A percentile compares a stretch with the other conserved stretches of the same genome.
phyloP scores from a whole-genome alignment of 1,140 invertebrate species.

The Macrosteles quadrilineatus region DNA sequence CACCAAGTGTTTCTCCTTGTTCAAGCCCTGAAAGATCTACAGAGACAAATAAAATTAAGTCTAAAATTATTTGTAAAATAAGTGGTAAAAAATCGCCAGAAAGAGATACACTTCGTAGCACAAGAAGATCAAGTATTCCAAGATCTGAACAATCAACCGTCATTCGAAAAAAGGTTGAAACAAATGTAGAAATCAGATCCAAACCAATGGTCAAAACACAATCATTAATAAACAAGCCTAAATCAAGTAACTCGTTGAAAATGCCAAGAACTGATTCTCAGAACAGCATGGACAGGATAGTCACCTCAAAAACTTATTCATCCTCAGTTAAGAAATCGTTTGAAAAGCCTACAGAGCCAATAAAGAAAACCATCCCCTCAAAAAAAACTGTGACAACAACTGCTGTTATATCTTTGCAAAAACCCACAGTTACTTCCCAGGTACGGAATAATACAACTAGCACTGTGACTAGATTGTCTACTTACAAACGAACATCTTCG shows the following conservation, averaged over 20 bases:
- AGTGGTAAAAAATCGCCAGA: neutral
- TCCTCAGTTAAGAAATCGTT: neutral
- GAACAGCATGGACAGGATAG: constrained; percentile 44
- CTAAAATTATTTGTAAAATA: neutral
- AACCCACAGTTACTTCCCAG: constrained; percentile 15
- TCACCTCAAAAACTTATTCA: constrained; percentile 1
- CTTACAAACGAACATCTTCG: constrained; percentile 34
- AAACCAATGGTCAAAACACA: constrained; percentile 7
- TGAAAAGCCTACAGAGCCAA: neutral
- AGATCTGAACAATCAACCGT: constrained; percentile 29
- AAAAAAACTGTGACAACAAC: constrained; percentile 46
- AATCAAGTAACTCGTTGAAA: constrained; percentile 19
- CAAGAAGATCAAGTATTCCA: constrained; percentile 37
- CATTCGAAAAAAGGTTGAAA: constrained; percentile 28
- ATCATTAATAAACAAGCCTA: constrained; percentile 16
- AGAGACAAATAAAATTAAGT: constrained; percentile 7
- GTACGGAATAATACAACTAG: constrained; percentile 44
- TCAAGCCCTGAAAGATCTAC: constrained; percentile 38
- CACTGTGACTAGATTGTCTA: constrained; percentile 46
- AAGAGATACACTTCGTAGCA: constrained; percentile 16
- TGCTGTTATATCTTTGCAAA: constrained; percentile 26
- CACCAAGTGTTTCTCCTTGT: constrained; percentile 37
- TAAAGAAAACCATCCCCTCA: constrained; percentile 15
- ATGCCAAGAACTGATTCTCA: constrained; percentile 28
- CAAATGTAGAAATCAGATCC: constrained; percentile 26